Conservation (phyloP, 2,888 invertebrate species). For the Ormia ochracea region DNA sequence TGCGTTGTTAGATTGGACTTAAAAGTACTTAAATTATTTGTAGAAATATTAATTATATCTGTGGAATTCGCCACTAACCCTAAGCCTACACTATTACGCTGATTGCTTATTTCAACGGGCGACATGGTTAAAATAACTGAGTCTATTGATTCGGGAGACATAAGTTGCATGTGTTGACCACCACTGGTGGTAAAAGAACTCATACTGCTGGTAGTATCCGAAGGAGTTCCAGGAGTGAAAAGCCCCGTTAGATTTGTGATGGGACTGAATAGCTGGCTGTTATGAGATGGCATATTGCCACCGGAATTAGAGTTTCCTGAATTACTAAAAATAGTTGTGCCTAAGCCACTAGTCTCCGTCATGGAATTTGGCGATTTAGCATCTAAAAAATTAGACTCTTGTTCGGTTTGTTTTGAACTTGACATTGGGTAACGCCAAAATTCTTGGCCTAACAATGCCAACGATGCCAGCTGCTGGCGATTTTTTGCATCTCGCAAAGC, state of each 20-base stretch:
- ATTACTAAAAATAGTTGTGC: conserved; percentile 76
- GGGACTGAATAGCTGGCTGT: conserved; percentile 59
- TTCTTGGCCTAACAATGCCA: conserved; percentile 92
- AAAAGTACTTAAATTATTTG: conserved; percentile 81
- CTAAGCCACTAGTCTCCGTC: conserved; percentile 76
- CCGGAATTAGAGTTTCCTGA: conserved; percentile 69
- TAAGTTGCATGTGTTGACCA: conserved; percentile 73
- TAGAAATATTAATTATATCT: conserved; percentile 59
- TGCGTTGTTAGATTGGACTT: conserved; percentile 78
- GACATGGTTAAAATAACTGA: conserved; percentile 87
- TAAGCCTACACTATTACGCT: conserved; percentile 64
- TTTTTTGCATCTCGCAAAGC: conserved; percentile 92
- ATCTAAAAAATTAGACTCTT: conserved; percentile 69
- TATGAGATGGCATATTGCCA: conserved; percentile 65
- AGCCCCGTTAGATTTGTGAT: conserved; percentile 68
- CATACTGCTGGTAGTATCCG: conserved; percentile 84
- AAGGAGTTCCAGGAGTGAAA: conserved; percentile 79
- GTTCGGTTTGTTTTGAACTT: conserved; percentile 79
- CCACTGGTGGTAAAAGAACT: conserved; percentile 84
- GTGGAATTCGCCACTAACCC: conserved; percentile 63
- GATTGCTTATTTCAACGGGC: conserved; percentile 78
- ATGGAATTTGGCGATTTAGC: conserved; percentile 76
- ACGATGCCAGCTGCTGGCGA: conserved; percentile 91
- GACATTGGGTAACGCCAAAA: conserved; percentile 90
- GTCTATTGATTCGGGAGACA: conserved; percentile 80